Evolutionary conservation across 2,797 vertebrate genomes (phyloP).

Genomic region (Chelonia mydas): DNA sequence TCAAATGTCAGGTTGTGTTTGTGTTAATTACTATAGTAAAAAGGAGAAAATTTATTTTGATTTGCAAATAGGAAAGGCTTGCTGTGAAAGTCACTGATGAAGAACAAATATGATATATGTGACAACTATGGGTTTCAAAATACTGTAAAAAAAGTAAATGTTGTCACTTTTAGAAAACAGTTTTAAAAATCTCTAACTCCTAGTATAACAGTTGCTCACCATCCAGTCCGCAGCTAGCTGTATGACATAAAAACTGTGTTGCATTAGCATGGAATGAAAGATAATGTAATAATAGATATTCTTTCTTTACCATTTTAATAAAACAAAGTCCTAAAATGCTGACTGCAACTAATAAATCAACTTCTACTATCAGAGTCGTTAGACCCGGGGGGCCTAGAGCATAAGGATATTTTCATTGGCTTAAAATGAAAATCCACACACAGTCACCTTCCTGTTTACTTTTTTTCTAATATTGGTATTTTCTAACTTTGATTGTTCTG

Average conservation of each 20-base stretch:
- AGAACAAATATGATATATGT: not conserved
- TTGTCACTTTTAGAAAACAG: rapidly evolving
- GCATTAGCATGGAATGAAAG: not conserved
- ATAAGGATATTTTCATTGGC: not conserved
- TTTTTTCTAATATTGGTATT: not conserved
- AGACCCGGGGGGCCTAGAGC: not conserved
- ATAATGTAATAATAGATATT: not conserved
- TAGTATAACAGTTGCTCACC: not conserved
- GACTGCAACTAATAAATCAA: rapidly evolving
- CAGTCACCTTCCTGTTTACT: not conserved
- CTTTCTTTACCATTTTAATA: not conserved
- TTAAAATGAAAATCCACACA: not conserved
- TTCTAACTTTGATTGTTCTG: not conserved
- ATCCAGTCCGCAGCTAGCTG: not conserved
- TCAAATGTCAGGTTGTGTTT: not conserved
- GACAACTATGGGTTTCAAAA: not conserved
- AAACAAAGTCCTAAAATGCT: not conserved
- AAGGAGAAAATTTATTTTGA: not conserved
- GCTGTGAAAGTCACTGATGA: not conserved
- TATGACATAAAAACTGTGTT: not conserved
- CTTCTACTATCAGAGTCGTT: not conserved
- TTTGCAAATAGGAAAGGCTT: not conserved
- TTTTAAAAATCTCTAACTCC: not conserved
- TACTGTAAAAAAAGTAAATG: not conserved
- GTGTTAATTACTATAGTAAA: not conserved